phyloP scores from a whole-genome alignment of 2,113 vertebrate genomes.

The Phoenicopterus ruber region DNA sequence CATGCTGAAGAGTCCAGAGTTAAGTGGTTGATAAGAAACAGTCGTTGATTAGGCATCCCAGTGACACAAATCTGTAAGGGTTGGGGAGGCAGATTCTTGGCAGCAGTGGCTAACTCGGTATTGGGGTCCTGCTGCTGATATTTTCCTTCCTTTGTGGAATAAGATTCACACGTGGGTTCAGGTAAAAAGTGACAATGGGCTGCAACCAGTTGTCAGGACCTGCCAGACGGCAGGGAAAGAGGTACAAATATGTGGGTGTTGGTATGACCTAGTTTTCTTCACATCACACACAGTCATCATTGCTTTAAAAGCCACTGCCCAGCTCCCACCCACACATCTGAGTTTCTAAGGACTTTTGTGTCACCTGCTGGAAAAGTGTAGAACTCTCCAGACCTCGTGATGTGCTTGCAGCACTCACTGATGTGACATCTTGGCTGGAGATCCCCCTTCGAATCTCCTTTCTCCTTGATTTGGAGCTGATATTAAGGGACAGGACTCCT shows the following conservation, averaged over 20 bases:
- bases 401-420: fast-evolving
- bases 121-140: not conserved
- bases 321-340: not conserved
- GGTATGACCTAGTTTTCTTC: not conserved
- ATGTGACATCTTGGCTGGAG: not conserved
- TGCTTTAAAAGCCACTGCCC: not conserved
- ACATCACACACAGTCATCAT: not conserved
- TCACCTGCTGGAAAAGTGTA: not conserved
- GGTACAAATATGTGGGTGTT: not conserved
- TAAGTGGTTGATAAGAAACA: not conserved
- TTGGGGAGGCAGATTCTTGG: not conserved
- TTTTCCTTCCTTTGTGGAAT: not conserved
- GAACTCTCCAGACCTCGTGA: not conserved
- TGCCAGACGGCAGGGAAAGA: not conserved
- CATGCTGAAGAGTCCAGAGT: not conserved
- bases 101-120: not conserved
- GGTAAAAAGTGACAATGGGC: not conserved
- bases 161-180: not conserved
- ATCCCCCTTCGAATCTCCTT: not conserved
- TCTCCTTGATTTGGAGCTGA: not conserved
- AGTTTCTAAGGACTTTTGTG: not conserved
- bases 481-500: not conserved
- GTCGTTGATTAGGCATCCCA: not conserved
- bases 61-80: not conserved
- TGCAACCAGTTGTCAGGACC: not conserved